A percentile compares a stretch with the other conserved stretches of the same genome.
These are phyloP conservation scores for Trachythela sp. DNA, from an alignment of 64 coral and sea anemone genomes.

Conservation along the genomic window DNA sequence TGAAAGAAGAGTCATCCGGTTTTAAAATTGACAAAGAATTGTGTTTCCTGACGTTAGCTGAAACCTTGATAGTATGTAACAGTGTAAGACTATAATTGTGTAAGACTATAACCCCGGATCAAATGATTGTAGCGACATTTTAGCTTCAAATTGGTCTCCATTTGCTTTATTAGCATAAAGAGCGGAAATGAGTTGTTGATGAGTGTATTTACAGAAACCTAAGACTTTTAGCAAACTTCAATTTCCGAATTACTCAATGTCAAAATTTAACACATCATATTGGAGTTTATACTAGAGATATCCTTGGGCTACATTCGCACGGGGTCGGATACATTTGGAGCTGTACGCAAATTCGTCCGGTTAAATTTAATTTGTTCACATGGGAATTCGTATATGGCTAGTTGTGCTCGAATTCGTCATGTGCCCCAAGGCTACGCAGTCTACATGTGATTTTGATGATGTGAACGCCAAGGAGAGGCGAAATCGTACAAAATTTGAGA, in stretches of 20 bases:
- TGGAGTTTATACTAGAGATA: neutral
- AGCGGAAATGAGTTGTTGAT: neutral
- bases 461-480: too few species aligned
- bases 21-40: neutral
- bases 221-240: neutral
- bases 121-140: neutral
- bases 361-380: too few species aligned
- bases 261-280: neutral
- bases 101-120: neutral
- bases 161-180: neutral
- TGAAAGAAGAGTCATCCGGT: too few species aligned
- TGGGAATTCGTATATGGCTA: too few species aligned
- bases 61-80: neutral
- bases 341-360: too few species aligned
- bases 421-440: too few species aligned
- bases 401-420: too few species aligned
- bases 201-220: neutral
- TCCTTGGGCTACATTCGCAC: too few species aligned
- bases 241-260: neutral
- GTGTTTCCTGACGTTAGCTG: neutral
- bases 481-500: too few species aligned
- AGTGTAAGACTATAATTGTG: neutral
- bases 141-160: neutral
- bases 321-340: too few species aligned
- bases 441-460: too few species aligned